A percentile compares a stretch with the other conserved stretches of the same genome.
These are phyloP conservation scores for Centropristis striata DNA, from an alignment of 2,113 vertebrate genomes.

Conservation along the genomic window DNA sequence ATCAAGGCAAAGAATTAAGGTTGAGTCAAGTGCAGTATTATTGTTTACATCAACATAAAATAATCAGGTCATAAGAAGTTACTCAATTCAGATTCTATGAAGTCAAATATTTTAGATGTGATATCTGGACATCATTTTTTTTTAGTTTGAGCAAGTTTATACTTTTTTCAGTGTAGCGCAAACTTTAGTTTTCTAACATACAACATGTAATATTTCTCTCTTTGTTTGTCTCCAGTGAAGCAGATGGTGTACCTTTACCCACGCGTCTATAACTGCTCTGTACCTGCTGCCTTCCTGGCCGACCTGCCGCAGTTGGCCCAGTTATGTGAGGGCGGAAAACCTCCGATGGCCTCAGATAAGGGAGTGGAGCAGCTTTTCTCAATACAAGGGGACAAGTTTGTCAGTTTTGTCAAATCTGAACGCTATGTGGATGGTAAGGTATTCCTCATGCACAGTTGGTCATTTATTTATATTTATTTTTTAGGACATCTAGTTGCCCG, in stretches of 20 bases:
- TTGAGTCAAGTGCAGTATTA: too few species aligned
- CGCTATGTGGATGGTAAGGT: slow-evolving; percentile 90
- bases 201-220: background rate
- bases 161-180: too few species aligned
- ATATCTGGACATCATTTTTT: too few species aligned
- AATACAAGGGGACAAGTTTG: slow-evolving; percentile 85
- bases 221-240: slow-evolving; percentile 79
- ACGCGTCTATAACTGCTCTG: slow-evolving; percentile 91
- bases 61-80: too few species aligned
- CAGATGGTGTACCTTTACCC: slow-evolving; percentile 90
- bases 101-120: too few species aligned
- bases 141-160: too few species aligned
- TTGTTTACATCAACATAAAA: too few species aligned
- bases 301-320: slow-evolving; percentile 85
- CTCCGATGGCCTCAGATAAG: slow-evolving; percentile 63
- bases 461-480: background rate
- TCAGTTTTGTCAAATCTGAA: slow-evolving; percentile 91
- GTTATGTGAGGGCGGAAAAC: slow-evolving; percentile 83
- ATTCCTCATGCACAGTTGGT: background rate
- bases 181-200: background rate
- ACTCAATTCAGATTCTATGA: too few species aligned
- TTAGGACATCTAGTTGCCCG: background rate
- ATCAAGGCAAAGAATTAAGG: too few species aligned
- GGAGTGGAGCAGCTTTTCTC: slow-evolving; percentile 85
- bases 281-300: slow-evolving; percentile 84